Conservation (phyloP, 2,797 vertebrate species). For the Antennarius maculatus region DNA sequence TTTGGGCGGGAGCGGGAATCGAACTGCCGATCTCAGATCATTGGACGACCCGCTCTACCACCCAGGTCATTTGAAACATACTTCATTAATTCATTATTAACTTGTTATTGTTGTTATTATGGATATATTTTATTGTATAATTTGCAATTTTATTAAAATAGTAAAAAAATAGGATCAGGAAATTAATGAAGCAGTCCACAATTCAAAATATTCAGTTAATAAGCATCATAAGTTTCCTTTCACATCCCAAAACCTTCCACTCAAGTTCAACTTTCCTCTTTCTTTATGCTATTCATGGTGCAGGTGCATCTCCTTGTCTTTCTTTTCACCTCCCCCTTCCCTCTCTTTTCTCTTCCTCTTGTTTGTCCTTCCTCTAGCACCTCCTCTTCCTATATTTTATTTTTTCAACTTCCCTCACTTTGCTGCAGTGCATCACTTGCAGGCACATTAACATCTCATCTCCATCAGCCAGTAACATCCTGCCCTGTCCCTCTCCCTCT, state of each 20-base stretch:
- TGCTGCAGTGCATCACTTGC: constrained; percentile 78
- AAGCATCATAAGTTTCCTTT: constrained; percentile 32
- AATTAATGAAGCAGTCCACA: neutral
- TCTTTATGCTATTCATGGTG: constrained; percentile 2
- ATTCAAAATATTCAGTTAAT: constrained; percentile 9
- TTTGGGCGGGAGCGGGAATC: too few species aligned
- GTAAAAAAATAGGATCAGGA: neutral
- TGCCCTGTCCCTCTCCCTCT: constrained; percentile 38
- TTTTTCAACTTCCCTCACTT: constrained; percentile 53
- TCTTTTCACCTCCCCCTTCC: neutral
- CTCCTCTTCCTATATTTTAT: constrained; percentile 15
- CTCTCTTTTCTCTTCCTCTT: constrained; percentile 13
- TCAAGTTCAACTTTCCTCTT: neutral
- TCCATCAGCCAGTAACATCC: constrained; percentile 61
- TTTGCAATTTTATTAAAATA: neutral
- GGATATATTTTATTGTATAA: neutral
- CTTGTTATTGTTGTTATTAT: neutral
- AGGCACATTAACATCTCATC: constrained; percentile 78
- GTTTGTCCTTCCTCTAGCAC: constrained; percentile 37
- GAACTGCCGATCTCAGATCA: too few species aligned
- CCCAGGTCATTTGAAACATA: constrained; percentile 26
- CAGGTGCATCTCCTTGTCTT: constrained; percentile 2
- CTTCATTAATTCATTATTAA: constrained; percentile 9
- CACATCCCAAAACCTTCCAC: constrained; percentile 39
- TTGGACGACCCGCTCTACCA: constrained; percentile 21